Evolutionary conservation across 2,888 invertebrate genomes (phyloP), one percentile per base, ranked within the genome.

Genomic region (Vesta saturnalis): DNA sequence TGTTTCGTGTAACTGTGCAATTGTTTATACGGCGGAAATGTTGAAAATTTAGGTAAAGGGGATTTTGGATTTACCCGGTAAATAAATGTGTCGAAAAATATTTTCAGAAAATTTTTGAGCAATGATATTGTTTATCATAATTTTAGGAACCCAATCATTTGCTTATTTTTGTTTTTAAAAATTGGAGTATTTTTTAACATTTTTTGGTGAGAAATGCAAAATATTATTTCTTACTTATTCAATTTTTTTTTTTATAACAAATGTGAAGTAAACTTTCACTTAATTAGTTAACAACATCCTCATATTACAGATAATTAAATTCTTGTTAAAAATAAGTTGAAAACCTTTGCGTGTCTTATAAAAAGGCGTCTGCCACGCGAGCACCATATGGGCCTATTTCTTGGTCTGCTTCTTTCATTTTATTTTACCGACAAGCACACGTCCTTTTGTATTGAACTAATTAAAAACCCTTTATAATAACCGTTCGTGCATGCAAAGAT

Each of bases 361-460:
- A 60, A 52, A 55, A 55, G 58, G 57, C 57, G 71, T 67, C 59
- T 61, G 71, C 67, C 69, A 71, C 69, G 67, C 73, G 73, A 71
- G 59, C 71, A 61, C 67, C 73, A 73, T 73, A 69, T 71, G 73
- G 72, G 64, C 56, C 64, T 60, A 59, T 61, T 65, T 64, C 64
- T 64, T 70, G 61, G 60, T 59, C 56, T 55, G 57, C 39, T 65
- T 65, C 62, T 54, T 69, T 62, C 39, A 47, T 56, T 65, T 55
- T 62, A 47, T 69, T 70, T 39, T 67, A 62, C 68, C 67, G 72
- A 39, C 66, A 60, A 71, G 74, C 74, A 73, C 74, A 71, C 71
- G 74, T 70, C 70, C 71, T 70, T 73, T 70, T 71, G 56, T 72
- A 61, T 66, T 67, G 46, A 64, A 68, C 64, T 74, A 74, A 74